These are phyloP conservation scores for Eumacrocentrus americanus DNA, from an alignment of 2,888 invertebrate genomes.

Conservation along the genomic window DNA sequence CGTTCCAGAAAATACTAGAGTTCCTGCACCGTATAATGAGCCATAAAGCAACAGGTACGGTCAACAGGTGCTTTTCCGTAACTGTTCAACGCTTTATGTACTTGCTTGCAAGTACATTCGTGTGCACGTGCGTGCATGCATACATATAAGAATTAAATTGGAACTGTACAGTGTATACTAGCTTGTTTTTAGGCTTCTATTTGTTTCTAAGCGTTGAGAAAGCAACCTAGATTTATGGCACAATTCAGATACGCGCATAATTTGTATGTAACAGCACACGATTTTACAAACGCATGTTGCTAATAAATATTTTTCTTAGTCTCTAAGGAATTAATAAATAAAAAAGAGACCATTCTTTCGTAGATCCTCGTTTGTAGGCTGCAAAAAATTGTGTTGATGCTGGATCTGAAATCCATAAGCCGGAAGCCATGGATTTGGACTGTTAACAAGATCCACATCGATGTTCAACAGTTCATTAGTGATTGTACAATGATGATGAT, in stretches of 20 bases:
- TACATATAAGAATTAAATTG: too few species aligned
- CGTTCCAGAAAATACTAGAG: too few species aligned
- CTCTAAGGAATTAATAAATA: too few species aligned
- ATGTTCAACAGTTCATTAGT: constrained; percentile 14
- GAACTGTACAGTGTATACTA: neutral
- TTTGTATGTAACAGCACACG: constrained; percentile 19
- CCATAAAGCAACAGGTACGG: neutral
- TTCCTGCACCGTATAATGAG: too few species aligned
- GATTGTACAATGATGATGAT: neutral
- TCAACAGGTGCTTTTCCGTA: neutral
- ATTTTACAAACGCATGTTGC: constrained; percentile 1
- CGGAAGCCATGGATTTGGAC: constrained; percentile 79
- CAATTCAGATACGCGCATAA: constrained; percentile 6
- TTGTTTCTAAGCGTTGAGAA: constrained; percentile 13
- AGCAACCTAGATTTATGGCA: constrained; percentile 27
- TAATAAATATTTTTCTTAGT: too few species aligned
- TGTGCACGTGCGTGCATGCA: neutral
- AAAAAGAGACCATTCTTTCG: constrained; percentile 55
- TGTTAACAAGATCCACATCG: constrained; percentile 61
- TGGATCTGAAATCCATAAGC: constrained; percentile 77
- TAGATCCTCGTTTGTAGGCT: constrained; percentile 56
- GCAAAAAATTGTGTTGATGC: constrained; percentile 66
- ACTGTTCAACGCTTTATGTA: neutral
- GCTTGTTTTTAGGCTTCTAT: constrained; percentile 3
- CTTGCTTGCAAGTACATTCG: neutral